phyloP scores from a whole-genome alignment of 1,140 invertebrate genomes.

The Bombus terrestris region DNA sequence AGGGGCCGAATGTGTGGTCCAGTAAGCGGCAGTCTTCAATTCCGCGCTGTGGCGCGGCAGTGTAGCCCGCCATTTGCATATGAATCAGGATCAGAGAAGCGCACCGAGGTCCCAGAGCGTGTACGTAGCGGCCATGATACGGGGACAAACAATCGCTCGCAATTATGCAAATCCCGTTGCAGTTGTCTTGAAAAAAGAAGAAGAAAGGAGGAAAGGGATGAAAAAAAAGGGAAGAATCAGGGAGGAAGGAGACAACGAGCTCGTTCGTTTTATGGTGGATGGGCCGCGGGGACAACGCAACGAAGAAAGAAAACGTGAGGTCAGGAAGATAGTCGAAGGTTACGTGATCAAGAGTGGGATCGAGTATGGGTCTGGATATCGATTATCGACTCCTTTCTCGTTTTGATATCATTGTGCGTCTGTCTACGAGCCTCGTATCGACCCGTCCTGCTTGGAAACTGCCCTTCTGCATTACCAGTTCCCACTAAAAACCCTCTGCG shows the following conservation, averaged over 20 bases:
- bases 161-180: conserved; percentile 80
- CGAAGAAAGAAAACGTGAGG: conserved; percentile 20
- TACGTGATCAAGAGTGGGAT: conserved; percentile 30
- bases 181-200: conserved; percentile 72
- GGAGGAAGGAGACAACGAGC: conserved; percentile 25
- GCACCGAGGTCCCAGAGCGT: conserved; percentile 68
- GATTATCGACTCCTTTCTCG: conserved; percentile 32
- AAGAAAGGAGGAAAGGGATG: conserved; percentile 51
- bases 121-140: conserved; percentile 75
- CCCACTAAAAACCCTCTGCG: conserved; percentile 62
- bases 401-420: neutral
- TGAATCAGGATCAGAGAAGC: conserved; percentile 78
- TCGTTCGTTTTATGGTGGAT: conserved; percentile 15
- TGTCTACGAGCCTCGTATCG: conserved; percentile 3
- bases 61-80: conserved; percentile 77
- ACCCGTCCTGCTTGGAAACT: conserved; percentile 48
- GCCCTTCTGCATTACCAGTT: conserved; percentile 62
- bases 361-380: neutral
- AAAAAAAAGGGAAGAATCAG: conserved; percentile 10
- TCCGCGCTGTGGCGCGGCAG: conserved; percentile 61
- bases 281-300: neutral
- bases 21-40: conserved; percentile 75
- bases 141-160: conserved; percentile 80
- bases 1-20: conserved; percentile 64
- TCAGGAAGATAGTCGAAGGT: conserved; percentile 13